These are phyloP conservation scores for Conus canariensis DNA, from an alignment of 2,888 invertebrate species.

Conservation along the genomic window DNA sequence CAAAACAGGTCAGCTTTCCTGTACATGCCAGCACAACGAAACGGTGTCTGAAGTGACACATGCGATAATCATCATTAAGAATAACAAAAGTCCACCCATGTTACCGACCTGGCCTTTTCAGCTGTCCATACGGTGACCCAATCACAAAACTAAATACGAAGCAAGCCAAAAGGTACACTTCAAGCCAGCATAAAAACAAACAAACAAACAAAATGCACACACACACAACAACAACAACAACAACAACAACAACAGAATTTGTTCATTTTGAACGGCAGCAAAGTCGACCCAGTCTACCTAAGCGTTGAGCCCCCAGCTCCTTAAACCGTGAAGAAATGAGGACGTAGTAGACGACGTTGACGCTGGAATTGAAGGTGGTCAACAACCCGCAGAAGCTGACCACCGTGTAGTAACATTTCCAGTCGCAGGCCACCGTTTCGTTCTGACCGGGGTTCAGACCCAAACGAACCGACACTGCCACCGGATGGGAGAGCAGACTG, in stretches of 20 bases:
- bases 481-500: conserved; percentile 3
- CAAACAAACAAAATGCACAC: no score
- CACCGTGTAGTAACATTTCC: background rate
- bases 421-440: background rate
- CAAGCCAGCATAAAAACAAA: no score
- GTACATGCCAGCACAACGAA: background rate
- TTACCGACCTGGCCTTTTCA: no score
- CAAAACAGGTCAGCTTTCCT: background rate
- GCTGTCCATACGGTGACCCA: no score
- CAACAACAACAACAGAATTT: background rate
- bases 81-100: no score
- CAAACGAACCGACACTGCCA: background rate
- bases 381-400: background rate
- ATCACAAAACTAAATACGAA: no score
- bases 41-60: background rate
- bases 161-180: no score
- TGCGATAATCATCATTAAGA: no score
- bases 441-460: background rate
- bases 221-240: no score
- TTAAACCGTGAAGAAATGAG: background rate
- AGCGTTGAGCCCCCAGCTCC: background rate
- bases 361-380: background rate
- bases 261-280: background rate
- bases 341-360: background rate
- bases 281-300: background rate